These are phyloP conservation scores for Argentina silus DNA, from an alignment of 2,797 vertebrate species.

Conservation along the genomic window DNA sequence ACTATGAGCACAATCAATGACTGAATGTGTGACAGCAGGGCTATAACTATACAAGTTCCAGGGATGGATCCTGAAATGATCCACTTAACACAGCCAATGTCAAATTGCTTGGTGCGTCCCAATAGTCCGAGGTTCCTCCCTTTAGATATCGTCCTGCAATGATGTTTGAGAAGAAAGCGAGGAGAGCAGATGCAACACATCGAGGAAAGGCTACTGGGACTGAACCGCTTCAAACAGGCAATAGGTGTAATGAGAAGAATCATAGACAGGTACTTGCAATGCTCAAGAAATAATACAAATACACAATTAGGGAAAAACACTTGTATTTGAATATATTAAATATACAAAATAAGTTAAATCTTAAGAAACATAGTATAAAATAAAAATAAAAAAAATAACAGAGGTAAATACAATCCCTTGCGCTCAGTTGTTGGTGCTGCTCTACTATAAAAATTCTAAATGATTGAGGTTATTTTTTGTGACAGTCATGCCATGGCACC, in stretches of 20 bases:
- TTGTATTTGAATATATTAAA: conserved; percentile 37
- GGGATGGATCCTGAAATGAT: too few species aligned
- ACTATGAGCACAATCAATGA: neutral
- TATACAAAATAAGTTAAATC: conserved; percentile 59
- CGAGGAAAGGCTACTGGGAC: too few species aligned
- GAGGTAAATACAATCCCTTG: conserved; percentile 6
- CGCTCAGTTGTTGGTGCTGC: conserved; percentile 15
- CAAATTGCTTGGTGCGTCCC: too few species aligned
- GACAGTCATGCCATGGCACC: neutral
- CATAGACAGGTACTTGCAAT: neutral
- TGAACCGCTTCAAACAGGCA: too few species aligned
- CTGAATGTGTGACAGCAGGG: too few species aligned
- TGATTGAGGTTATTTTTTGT: too few species aligned
- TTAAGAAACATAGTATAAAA: conserved; percentile 39
- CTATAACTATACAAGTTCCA: too few species aligned
- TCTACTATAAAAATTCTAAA: conserved; percentile 22
- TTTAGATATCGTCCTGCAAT: too few species aligned
- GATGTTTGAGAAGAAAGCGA: too few species aligned
- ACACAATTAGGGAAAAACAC: conserved; percentile 7
- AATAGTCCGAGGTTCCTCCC: too few species aligned
- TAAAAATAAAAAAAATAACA: conserved; percentile 29
- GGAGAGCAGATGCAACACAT: too few species aligned
- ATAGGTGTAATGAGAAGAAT: neutral
- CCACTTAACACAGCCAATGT: too few species aligned
- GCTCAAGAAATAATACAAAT: neutral